Evolutionary conservation across 2,113 vertebrate genomes (phyloP).

Genomic region (Chloebia gouldiae): DNA sequence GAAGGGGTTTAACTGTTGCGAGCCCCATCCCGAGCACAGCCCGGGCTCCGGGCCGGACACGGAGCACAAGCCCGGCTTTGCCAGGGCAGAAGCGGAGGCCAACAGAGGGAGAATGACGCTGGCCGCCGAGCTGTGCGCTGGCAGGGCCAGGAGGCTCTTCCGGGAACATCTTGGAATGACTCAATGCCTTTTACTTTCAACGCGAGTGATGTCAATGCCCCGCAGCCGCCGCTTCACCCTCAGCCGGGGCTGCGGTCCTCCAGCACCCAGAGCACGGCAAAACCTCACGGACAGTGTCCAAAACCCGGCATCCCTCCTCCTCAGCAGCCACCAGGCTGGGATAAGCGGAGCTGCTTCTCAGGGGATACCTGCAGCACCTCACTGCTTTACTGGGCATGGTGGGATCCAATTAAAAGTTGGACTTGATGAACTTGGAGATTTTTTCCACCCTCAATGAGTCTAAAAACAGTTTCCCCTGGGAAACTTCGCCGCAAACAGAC

Average conservation of each 20-base stretch:
- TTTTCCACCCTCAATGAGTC: not conserved
- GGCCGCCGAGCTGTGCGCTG: not conserved
- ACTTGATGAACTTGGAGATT: too few relatives aligned
- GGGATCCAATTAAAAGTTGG: not conserved
- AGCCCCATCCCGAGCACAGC: not conserved
- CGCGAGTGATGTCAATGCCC: not conserved
- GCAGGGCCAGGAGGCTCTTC: constrained; percentile 6
- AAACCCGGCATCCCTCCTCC: not conserved
- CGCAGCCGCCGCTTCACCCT: not conserved
- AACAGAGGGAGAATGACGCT: not conserved
- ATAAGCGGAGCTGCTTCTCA: not conserved
- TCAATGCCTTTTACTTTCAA: constrained; percentile 34
- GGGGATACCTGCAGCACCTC: not conserved
- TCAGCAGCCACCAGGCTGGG: not conserved
- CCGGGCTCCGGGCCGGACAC: not conserved
- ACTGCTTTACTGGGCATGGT: rapidly evolving
- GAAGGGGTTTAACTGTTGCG: not conserved
- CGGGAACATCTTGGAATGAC: constrained; percentile 34
- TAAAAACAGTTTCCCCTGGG: rapidly evolving
- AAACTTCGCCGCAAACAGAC: not conserved
- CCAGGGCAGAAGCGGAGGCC: not conserved
- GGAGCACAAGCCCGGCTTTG: not conserved
- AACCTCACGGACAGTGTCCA: not conserved
- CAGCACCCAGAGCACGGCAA: not conserved
- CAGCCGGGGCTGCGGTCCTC: not conserved